Evolutionary conservation across 2,797 vertebrate species (phyloP), one percentile per base, ranked within the genome.

Genomic region (Poecilia gillii): DNA sequence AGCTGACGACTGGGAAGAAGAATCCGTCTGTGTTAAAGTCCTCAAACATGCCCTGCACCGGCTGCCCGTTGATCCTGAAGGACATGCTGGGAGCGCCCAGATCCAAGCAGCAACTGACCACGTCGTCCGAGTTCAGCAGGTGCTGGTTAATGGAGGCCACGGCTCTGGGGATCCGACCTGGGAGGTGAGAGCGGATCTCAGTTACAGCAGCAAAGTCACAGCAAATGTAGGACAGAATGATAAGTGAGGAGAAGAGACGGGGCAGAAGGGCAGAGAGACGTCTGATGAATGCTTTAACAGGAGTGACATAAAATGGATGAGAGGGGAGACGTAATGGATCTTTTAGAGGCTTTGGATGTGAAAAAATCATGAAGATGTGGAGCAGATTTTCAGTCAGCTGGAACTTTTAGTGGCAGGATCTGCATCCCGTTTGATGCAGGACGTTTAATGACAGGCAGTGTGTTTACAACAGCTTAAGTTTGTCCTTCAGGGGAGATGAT

Each of bases 41-140:
- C 93, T 99, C 99, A 82, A 99, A 99, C 99, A 99, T 99, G 90
- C 99, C 99, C 94, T 99, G 98, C 59, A 99, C 99, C 0, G 99
- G 99, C 89, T 99, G 98, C 28, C 99, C 99, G 7, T 99, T 99
- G 95, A 99, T 99, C 90, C 98, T 97, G 94, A 99, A 99, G 81
- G 98, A 99, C 96, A 99, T 99, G 93, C 98, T 99, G 78, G 98
- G 97, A n/a, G 97, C 97, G 0, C 98, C 97, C 43, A 99, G 93
- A 94, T 99, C 98, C 90, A 99, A 95, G 92, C 98, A 99, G 93
- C 99, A 99, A 95, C 99, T 99, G 84, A 99, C 96, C 87, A 99
- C 99, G 2, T 99, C 98, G 3, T 99, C 99, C 0, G 97, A 97
- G 87, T 94, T 97, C 94, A 99, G 94, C 93, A 99, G 95, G 93